These are phyloP conservation scores for Sericinus montela DNA, from an alignment of 2,888 invertebrate species.

Conservation along the genomic window DNA sequence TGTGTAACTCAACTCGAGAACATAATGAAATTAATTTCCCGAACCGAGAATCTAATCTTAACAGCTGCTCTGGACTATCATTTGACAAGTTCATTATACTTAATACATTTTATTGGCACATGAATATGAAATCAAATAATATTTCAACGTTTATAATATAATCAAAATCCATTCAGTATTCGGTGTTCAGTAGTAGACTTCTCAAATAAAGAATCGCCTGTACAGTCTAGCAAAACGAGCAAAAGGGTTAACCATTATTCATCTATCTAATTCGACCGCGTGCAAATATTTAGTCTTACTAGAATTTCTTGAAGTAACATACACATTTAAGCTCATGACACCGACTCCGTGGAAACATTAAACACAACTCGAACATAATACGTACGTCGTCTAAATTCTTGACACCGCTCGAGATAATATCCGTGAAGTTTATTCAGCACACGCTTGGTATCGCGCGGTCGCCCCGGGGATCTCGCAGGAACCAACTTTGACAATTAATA, in stretches of 20 bases:
- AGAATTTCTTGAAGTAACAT: background rate
- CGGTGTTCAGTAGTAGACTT: too few relatives aligned
- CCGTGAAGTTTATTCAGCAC: slow-evolving; percentile 36
- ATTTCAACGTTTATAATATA: background rate
- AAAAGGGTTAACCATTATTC: background rate
- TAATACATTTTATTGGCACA: slow-evolving; percentile 7
- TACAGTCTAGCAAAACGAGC: too few relatives aligned
- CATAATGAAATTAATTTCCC: too few relatives aligned
- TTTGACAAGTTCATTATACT: slow-evolving; percentile 10
- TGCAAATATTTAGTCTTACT: background rate
- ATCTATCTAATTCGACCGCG: background rate
- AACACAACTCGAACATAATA: slow-evolving; percentile 19
- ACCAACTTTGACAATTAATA: slow-evolving; percentile 60
- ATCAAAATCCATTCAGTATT: too few relatives aligned
- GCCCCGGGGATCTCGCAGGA: slow-evolving; percentile 32
- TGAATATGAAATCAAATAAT: background rate
- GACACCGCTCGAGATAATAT: slow-evolving; percentile 24
- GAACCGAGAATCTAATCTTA: background rate
- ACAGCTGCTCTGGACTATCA: slow-evolving; percentile 3
- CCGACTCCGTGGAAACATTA: slow-evolving; percentile 9
- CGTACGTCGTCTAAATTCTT: slow-evolving; percentile 18
- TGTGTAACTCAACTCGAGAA: too few relatives aligned
- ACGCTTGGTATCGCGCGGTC: slow-evolving; percentile 32
- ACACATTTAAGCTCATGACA: slow-evolving; percentile 8
- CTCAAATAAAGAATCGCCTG: too few relatives aligned